Base-by-base conservation (phyloP, 2,113 vertebrate species). In the Malurus elegans region DNA sequence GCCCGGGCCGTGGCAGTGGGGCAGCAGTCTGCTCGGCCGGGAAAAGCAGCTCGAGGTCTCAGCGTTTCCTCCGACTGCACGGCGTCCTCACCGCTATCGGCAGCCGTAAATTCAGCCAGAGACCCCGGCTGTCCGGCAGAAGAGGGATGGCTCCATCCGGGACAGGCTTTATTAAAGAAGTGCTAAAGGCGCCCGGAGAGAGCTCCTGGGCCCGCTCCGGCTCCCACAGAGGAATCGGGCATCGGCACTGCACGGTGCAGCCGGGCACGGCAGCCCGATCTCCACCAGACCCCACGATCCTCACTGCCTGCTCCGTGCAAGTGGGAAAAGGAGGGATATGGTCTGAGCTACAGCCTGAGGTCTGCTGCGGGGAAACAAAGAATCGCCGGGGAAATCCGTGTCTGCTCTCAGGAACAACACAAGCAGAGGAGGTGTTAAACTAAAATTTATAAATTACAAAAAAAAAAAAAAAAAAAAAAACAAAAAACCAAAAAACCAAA, bases 361-460 rank as follows among this genome's bases (percentile, higher is more conserved):
- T 40, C 79, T 40, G 50, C 60, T 38, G 54, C 1, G 0, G 40
- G 45, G 26, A 10, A 48, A 56, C 10, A 69, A 73, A 64, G 48
- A 15, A 36, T 44, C 13, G 2, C 71, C 6, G 34, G 13, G 48
- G 23, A 90, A 51, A 91, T 26, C 38, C 6, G 0, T n/a, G 53
- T 34, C 67, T 1, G 8, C 61, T 82, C 67, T 91, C 44, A 98
- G 86, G 93, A 96, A 98, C 9, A 42, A 98, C 94, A 85, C 88
- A 71, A 65, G 48, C 9, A 47, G 47, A 64, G 79, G 65, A 60
- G 31, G 88, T 93, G 93, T 97, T 95, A 90, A 97, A 97, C 94
- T 97, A 96, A 93, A 79, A 92, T 98, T 98, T 98, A 98, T 98
- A 98, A 98, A 98, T 98, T 97, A 98, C 96, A 98, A 94, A 84